Evolutionary conservation across 1,140 invertebrate genomes (phyloP).

Genomic region (Eufriesea mexicana): DNA sequence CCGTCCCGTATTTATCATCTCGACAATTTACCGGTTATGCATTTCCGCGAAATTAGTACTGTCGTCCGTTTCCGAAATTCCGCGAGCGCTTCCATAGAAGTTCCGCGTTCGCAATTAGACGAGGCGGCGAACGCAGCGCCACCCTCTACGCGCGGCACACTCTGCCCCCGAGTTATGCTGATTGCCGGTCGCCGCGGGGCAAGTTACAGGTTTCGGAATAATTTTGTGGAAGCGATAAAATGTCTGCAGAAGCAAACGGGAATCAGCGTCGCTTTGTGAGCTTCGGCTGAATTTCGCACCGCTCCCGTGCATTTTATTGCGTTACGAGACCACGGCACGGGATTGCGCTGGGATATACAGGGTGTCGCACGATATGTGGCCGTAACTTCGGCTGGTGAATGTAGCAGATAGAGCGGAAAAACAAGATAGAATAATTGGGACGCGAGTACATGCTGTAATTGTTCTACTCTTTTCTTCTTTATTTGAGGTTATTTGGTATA

Average conservation of each 20-base stretch:
- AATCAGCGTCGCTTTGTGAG: slow-evolving; percentile 32
- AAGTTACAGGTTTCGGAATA: slow-evolving; percentile 42
- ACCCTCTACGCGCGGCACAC: too few relatives aligned
- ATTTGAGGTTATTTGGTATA: too few relatives aligned
- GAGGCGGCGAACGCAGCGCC: not conserved
- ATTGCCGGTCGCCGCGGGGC: slow-evolving; percentile 32
- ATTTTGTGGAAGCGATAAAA: slow-evolving; percentile 42
- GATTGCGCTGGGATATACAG: not conserved
- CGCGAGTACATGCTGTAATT: too few relatives aligned
- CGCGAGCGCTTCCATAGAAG: slow-evolving; percentile 24
- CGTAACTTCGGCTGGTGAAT: too few relatives aligned
- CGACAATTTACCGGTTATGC: slow-evolving; percentile 26
- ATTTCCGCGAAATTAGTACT: slow-evolving; percentile 32
- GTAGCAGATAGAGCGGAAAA: too few relatives aligned
- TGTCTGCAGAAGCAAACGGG: slow-evolving; percentile 10
- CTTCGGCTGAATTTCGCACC: not conserved
- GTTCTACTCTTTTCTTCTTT: too few relatives aligned
- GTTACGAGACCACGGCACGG: not conserved
- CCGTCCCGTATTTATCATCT: slow-evolving; percentile 20
- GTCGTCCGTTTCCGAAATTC: slow-evolving; percentile 35
- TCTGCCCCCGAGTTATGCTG: slow-evolving; percentile 21
- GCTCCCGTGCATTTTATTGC: slow-evolving; percentile 11
- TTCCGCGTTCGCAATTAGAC: slow-evolving; percentile 45
- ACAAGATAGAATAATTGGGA: too few relatives aligned
- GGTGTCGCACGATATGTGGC: too few relatives aligned